Evolutionary conservation across 64 coral and sea anemone species (phyloP), one percentile per base, ranked within the genome.

Genomic region (Stylophora pistillata): DNA sequence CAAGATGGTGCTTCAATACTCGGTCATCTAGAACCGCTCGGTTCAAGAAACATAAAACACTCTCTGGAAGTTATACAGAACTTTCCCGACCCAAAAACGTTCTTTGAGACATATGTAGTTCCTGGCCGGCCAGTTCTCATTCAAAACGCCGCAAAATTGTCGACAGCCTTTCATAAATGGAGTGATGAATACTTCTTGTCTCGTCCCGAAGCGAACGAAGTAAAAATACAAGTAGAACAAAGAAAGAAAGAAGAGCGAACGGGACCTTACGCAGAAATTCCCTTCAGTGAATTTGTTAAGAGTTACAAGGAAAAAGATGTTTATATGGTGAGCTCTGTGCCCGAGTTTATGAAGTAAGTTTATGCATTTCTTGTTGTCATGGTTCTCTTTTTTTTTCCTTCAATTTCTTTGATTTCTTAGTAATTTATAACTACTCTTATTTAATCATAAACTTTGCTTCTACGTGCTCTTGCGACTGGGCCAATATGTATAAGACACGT

Each of bases 291-390:
- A 34, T 99, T 93, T 60, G 76, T 99, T 29, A 58, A 87, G 32
- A 72, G 78, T 9, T 99, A 99, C 73, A 85, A 23, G 60, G 56
- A 72, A 14, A 77, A 95, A 75, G 85, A 99, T 59, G 73, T 95
- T 37, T 99, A 99, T 88, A 81, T 99, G 87, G 97, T 99, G 17
- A 93, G 90, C 59, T 71, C 74, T 57, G 87, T 99, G 13, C 97
- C 97, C 14, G 71, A 88, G 26, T 95, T 95, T 88, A 30, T 99
- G 29, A 88, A 88, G 93, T 94, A 87, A 73, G 58, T 69, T 68
- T 10, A 68, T 1, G 21, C 18, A 7, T 7, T 3, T 25, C 9
- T 65, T 65, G 6, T 57, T 7, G 56, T 15, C 15, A 7, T 7
- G 37, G 7, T 47, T 47, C 0, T 47, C n/a, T n/a, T n/a, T 47